Evolutionary conservation across 2,888 invertebrate genomes (phyloP), one percentile per base, ranked within the genome.

Genomic region (Lithophane socia): DNA sequence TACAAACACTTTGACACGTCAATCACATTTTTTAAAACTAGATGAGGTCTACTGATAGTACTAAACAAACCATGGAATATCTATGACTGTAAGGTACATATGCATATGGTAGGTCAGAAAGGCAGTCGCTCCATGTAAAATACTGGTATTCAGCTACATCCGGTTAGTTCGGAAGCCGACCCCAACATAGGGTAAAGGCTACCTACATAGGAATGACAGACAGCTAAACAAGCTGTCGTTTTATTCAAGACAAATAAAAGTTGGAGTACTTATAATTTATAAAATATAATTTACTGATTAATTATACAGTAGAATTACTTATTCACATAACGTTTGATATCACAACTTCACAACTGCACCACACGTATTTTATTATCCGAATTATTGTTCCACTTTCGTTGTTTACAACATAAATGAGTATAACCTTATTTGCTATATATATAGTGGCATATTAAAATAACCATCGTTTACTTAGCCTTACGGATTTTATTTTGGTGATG

Each of bases 401-500:
- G 56, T 80, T 80, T 71, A 82, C 54, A 71, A 60, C 66, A 73
- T 58, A 69, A 77, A 77, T 77, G 60, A 70, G 63, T 60, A 75
- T 66, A 68, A 52, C 60, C 65, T 68, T 63, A 71, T 69, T 73
- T 49, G 54, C 67, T 56, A 75, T 75, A 24, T 21, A 47, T 69
- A 78, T 63, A 71, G 24, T 68, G 29, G 24, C n/a, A 56, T 85
- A 54, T 87, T 75, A 91, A 84, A 84, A 85, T 77, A 80, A 77
- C 86, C 90, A 92, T 56, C 89, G 90, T 75, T 90, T 91, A 61
- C 91, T 88, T 44, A 93, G 75, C 66, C 91, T 91, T 29, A 92
- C 88, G 80, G 93, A 92, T 90, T 91, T 92, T 13, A 95, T 80
- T 89, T 94, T 95, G 29, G 92, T 92, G 58, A 91, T 86, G 75